Evolutionary conservation across 2,797 vertebrate genomes (phyloP), one percentile per base, ranked within the genome.

Genomic region (Notoglanidium macrostoma): DNA sequence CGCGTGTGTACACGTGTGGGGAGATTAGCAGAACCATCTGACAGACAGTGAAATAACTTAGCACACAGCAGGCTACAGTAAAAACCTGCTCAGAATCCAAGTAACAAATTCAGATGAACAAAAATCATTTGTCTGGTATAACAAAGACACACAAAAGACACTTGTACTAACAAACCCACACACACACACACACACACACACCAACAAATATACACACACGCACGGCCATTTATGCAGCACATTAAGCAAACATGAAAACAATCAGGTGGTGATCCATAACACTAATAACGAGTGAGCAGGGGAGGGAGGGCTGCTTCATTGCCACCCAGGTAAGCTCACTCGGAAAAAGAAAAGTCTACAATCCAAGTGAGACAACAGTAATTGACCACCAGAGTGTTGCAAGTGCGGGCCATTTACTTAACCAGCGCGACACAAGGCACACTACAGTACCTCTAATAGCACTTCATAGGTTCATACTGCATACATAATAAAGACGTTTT

Each of bases 291-390:
- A 51, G 54, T 44, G 5, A 51, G 26, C 21, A 51, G 57, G 40
- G 23, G 72, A 68, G 29, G 7, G 74, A 29, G 77, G 83, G 81
- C 44, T 74, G 63, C 79, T 87, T 84, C 78, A 87, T 59, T 89
- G 87, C 67, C 51, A 74, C 72, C 59, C 17, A 51, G 29, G 54
- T 85, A 79, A 74, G 63, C 26, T 51, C 5, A 26, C 68, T 72
- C 17, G 67, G 2, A 14, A 84, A 59, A 72, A 86, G 54, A 65
- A 76, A 85, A 65, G 57, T 76, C 46, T 49, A 65, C 61, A 72
- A 77, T 68, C 86, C 65, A 84, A 67, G 81, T 79, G 74, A 87
- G 54, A 80, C 74, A 68, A 85, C 81, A 88, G 83, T 88, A 90
- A 88, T 87, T 89, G 90, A 85, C n/a, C 87, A 55, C 85, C 74